Base-by-base conservation (phyloP, 2,888 invertebrate species). In the Mythimna impura region DNA sequence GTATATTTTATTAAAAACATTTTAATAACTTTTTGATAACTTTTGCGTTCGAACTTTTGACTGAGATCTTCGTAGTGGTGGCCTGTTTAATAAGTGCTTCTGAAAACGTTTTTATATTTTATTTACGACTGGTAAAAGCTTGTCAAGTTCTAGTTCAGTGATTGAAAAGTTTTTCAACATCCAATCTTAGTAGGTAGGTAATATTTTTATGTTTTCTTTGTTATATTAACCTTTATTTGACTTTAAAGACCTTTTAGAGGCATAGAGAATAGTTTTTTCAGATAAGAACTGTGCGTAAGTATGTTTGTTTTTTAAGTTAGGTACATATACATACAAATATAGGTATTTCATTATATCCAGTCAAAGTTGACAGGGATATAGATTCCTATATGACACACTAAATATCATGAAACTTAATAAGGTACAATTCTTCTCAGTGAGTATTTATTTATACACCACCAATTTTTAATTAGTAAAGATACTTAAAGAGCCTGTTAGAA, bases 81-180 rank as follows among this genome's bases (percentile, higher is more conserved):
- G 20, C 36, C 50, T 65, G 47, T 79, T 64, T 71, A 54, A 40
- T 30, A 62, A 74, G 69, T 80, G 76, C 17, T 78, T 52, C 4
- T 10, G 60, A 50, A 76, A 71, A 71, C 36, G 40, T 54, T 58
- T 60, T 34, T 58, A 34, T 20, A 5, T 14, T 30, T 20, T 55
- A 58, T 66, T 50, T 25, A 65, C 17, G 30, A 43, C 9, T 52
- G 20, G 47, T 73, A n/a, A 64, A 60, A 47, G 20, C 22, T 71
- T 40, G 12, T 0, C 6, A 73, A 67, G 54, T 72, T 78, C 62
- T 22, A 47, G 25, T 58, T 54, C 9, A 54, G 50, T 58, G 75
- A 50, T 7, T 50, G 25, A 17, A 17, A 54, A 60, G 52, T 12
- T 17, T 14, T 40, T 50, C 17, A 54, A 50, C 58, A 55, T 58